Conservation (phyloP, 2,888 invertebrate species). For the Notodonta dromedarius region DNA sequence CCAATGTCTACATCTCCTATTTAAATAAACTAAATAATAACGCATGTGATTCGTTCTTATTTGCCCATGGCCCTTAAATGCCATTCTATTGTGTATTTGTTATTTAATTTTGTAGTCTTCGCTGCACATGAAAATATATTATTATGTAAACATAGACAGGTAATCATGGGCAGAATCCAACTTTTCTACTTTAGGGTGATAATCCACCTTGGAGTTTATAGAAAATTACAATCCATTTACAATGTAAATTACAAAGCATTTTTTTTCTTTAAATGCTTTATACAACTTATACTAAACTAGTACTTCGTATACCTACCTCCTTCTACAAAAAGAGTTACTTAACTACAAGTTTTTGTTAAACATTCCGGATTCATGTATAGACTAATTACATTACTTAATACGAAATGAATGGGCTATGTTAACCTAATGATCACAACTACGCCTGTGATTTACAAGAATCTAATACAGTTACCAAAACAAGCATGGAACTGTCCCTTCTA, state of each 20-base stretch:
- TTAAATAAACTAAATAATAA: too few relatives aligned
- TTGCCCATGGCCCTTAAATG: too few relatives aligned
- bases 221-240: too few relatives aligned
- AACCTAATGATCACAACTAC: constrained; percentile 37
- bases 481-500: constrained; percentile 53
- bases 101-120: constrained; percentile 30
- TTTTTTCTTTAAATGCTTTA: too few relatives aligned
- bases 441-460: constrained; percentile 44
- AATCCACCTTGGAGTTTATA: too few relatives aligned
- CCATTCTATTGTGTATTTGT: constrained; percentile 27
- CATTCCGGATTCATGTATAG: constrained; percentile 2
- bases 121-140: constrained; percentile 3
- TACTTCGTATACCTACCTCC: too few relatives aligned
- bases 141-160: not conserved
- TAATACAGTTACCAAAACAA: constrained; percentile 43
- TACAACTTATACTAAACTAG: too few relatives aligned
- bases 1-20: too few relatives aligned
- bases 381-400: constrained; percentile 18
- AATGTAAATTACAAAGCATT: too few relatives aligned
- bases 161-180: not conserved
- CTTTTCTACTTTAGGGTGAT: too few relatives aligned
- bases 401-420: constrained; percentile 31
- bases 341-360: not conserved
- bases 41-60: too few relatives aligned
- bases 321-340: too few relatives aligned